Base-by-base conservation (phyloP, 2,888 invertebrate genomes). In the Didymodactylos carnosus region DNA sequence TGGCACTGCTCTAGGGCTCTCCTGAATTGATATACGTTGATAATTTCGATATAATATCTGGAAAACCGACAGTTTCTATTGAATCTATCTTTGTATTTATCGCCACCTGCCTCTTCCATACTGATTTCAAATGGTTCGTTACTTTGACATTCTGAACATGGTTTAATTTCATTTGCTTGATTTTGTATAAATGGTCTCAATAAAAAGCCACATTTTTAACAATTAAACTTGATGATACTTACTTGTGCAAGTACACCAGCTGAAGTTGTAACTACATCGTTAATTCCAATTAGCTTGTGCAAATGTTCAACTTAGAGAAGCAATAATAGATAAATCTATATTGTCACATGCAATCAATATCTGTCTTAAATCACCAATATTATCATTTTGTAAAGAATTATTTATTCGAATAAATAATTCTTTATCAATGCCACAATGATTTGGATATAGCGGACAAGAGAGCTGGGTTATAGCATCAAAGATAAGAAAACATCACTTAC, bases 101-200 rank as follows among this genome's bases (percentile, higher is more conserved):
- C n/a, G n/a, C n/a, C n/a, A n/a, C n/a, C n/a, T n/a, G n/a, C n/a
- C 81, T 86, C 84, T 79, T 97, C 97, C 92, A 97, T 95, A 82
- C 97, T 99, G 39, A 98, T 90, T 89, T 93, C 84, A 84, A 97
- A 98, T 0, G 95, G 97, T 1, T 97, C 95, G 75, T 86, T 85
- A 80, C 93, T 93, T 82, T 98, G 97, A 87, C 97, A 98, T 81
- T 97, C 94, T 0, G 97, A 97, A 85, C 98, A 98, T 0, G 98
- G 98, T 80, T 91, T 92, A 0, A 95, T 90, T 85, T 99, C 98
- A 39, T 70, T 71, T 6, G 90, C 85, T 83, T 94, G 94, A 0
- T 90, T 88, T 84, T 99, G 98, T 23, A 91, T 89, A 82, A 93
- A 98, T 0, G 98, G 98, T 0, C 98, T 98, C 78, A 98, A 85